Conservation (phyloP, 2,888 invertebrate species). For the Platycnemis pennipes region DNA sequence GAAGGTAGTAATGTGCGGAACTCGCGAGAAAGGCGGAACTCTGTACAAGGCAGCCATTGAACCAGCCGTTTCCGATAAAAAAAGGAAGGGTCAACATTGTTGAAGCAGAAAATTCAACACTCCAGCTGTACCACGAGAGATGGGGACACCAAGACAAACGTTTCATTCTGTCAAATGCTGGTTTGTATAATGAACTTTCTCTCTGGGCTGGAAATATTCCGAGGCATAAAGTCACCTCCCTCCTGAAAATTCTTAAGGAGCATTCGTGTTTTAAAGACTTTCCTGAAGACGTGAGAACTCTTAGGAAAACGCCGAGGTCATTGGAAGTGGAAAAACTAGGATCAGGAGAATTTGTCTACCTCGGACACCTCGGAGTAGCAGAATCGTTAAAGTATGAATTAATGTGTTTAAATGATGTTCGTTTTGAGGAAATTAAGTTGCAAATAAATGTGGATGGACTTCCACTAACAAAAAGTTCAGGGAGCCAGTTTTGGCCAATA, state of each 20-base stretch:
- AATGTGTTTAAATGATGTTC: background rate
- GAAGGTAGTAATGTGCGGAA: too few species aligned
- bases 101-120: too few species aligned
- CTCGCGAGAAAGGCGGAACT: too few species aligned
- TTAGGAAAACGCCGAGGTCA: background rate
- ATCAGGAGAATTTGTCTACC: background rate
- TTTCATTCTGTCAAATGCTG: too few species aligned
- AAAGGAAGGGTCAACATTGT: too few species aligned
- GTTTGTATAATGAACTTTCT: too few species aligned
- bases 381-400: background rate
- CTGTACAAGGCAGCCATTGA: too few species aligned
- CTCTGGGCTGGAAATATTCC: background rate
- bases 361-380: background rate
- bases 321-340: background rate
- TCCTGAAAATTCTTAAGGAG: background rate
- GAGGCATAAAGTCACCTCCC: conserved; percentile 1
- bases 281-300: background rate
- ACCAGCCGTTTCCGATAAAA: too few species aligned
- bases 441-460: background rate
- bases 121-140: too few species aligned
- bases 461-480: background rate
- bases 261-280: background rate
- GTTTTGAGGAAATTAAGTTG: background rate
- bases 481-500: background rate
- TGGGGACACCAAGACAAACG: too few species aligned